Evolutionary conservation across 2,888 invertebrate species (phyloP), one percentile per base, ranked within the genome.

Genomic region (Anaspis maculata): DNA sequence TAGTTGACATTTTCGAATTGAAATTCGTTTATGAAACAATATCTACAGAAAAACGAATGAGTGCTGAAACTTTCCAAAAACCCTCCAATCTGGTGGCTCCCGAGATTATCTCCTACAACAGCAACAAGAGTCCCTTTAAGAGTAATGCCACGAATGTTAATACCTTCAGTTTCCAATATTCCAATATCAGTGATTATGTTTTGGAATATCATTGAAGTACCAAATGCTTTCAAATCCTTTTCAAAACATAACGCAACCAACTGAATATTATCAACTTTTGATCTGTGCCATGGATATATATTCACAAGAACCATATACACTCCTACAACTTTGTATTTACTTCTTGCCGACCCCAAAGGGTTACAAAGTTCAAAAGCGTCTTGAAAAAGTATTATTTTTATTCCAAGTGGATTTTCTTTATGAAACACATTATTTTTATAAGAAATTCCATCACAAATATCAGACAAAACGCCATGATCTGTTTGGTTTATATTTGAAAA

Each of bases 351-450:
- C 7, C 55, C 54, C 10, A 57, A 27, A 10, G 54, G 54, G 40
- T 56, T 56, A 12, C 56, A 54, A 21, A 51, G 11, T 37, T 56
- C 52, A 36, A 56, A 52, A 5, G 46, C 46, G 44, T 55, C 53
- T 41, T 55, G 54, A 41, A 46, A 56, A 10, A 57, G 25, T 26
- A 55, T 49, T n/a, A 56, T 37, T 37, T 36, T 27, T n/a, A n/a
- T n/a, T n/a, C n/a, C n/a, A n/a, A n/a, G n/a, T n/a, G n/a, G n/a
- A 4, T 16, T 15, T 39, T 42, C 12, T n/a, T n/a, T n/a, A n/a
- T n/a, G n/a, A n/a, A n/a, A n/a, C n/a, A n/a, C n/a, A n/a, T n/a
- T n/a, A n/a, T 35, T 31, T 35, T 39, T 34, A 30, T 27, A 41
- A 25, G 21, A 19, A 21, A 16, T 3, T 3, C 45, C 41, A 31